Percentiles rank a stretch among this genome's conserved stretches.
Evolutionary conservation across 2,888 invertebrate genomes (phyloP).

Genomic region (Eupithecia exiguata): DNA sequence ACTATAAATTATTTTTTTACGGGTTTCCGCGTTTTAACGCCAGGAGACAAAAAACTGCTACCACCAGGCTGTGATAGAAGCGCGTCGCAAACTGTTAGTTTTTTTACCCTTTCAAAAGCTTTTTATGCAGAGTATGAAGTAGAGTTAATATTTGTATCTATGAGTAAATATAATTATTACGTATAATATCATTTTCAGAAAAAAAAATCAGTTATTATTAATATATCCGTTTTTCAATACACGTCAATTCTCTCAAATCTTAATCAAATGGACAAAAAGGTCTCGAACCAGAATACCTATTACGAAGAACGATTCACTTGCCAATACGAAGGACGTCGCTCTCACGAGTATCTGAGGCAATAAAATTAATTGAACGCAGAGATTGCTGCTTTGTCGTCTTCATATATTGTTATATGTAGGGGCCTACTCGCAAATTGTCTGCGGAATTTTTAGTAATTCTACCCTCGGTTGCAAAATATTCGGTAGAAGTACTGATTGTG

Average conservation of each 20-base stretch:
- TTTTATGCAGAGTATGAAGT: too few relatives aligned
- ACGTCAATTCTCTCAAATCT: not conserved
- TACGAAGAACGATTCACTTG: not conserved
- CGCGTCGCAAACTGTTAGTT: too few relatives aligned
- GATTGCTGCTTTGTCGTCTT: not conserved
- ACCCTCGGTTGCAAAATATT: not conserved
- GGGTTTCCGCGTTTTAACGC: not conserved
- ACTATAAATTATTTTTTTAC: not conserved
- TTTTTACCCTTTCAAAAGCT: too few relatives aligned
- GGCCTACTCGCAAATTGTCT: not conserved
- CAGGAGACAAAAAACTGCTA: not conserved
- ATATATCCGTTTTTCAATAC: not conserved
- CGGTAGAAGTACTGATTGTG: not conserved
- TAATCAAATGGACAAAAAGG: not conserved
- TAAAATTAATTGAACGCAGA: constrained; percentile 1
- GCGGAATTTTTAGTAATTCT: not conserved
- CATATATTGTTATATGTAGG: not conserved
- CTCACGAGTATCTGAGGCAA: not conserved
- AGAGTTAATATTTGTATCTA: too few relatives aligned
- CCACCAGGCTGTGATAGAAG: too few relatives aligned
- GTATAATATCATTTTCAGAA: too few relatives aligned
- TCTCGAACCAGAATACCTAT: not conserved
- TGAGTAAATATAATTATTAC: too few relatives aligned
- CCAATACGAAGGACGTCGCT: not conserved
- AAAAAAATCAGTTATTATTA: too few relatives aligned